Base-by-base conservation (phyloP, 2,113 vertebrate genomes). In the Helogale parvula region DNA sequence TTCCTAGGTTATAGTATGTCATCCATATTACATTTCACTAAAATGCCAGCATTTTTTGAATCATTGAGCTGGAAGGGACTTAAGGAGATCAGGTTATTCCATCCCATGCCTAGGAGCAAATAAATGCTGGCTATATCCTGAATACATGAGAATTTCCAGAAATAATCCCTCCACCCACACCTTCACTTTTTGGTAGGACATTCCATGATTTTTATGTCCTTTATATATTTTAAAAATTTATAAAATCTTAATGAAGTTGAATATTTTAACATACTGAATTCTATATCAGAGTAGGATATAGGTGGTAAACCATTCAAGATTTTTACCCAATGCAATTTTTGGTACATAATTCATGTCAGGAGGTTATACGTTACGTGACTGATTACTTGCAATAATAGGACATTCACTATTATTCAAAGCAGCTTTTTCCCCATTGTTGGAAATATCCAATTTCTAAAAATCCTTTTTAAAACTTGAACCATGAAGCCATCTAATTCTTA, bases 241-340 rank as follows among this genome's bases (percentile, higher is more conserved):
- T 87, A 89, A 92, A 52, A 84, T 71, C 25, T 47, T 96, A 85
- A 57, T 23, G 66, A 93, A 81, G 60, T 25, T 74, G 7, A 82
- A 63, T 52, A 52, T 23, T 66, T 16, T 84, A 71, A 85, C 33
- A 54, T 23, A 65, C 5, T 66, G 16, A 94, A 69, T 50, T 72
- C 50, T 86, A 0, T n/a, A 80, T 27, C 50, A 74, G 1, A 52
- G 2, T 45, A 45, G 2, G 93, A 35, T 72, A 29, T 21, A 82
- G 41, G 76, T 33, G 29, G 41, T 38, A 63, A 45, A 52, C 19
- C 6, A 31, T 19, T 81, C 14, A 35, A n/a, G 33, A 13, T 88
- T 82, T 77, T 23, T 3, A 31, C 35, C 17, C 41, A 60, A 2
- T 71, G 66, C 10, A 41, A 66, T 52, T 45, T 23, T 45, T 19